Conservation (phyloP, 2,113 vertebrate genomes). For the Sinosuthora webbiana region DNA sequence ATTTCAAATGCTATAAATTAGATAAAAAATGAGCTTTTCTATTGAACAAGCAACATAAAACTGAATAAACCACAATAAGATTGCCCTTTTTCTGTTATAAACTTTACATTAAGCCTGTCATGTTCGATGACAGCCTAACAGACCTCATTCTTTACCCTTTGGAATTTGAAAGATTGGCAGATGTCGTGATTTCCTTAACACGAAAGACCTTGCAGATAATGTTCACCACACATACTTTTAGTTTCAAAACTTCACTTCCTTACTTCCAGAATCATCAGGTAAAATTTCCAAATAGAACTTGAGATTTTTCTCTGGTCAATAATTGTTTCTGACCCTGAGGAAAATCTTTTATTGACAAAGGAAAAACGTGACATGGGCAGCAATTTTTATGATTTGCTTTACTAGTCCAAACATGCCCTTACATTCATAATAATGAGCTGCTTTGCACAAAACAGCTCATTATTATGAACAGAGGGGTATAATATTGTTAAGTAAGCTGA, state of each 20-base stretch:
- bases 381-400: constrained; percentile 72
- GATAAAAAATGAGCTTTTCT: constrained; percentile 92
- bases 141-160: constrained; percentile 92
- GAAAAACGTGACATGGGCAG: constrained; percentile 47
- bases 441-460: constrained; percentile 71
- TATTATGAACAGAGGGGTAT: constrained; percentile 66
- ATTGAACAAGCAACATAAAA: constrained; percentile 91
- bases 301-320: constrained; percentile 50
- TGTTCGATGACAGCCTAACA: constrained; percentile 98
- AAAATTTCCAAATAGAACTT: constrained; percentile 46
- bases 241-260: constrained; percentile 62
- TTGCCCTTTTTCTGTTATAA: constrained; percentile 94
- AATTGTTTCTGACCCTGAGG: constrained; percentile 62
- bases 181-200: constrained; percentile 91
- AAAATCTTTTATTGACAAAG: constrained; percentile 69
- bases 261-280: constrained; percentile 15
- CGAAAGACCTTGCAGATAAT: constrained; percentile 77
- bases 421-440: constrained; percentile 76
- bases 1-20: constrained; percentile 99
- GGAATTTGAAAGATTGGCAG: constrained; percentile 92
- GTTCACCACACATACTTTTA: constrained; percentile 67
- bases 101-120: constrained; percentile 99
- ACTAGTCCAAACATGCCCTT: constrained; percentile 73
- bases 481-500: constrained; percentile 67
- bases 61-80: constrained; percentile 99